Evolutionary conservation across 2,888 invertebrate species (phyloP).

Genomic region (Falcaria lacertinaria): DNA sequence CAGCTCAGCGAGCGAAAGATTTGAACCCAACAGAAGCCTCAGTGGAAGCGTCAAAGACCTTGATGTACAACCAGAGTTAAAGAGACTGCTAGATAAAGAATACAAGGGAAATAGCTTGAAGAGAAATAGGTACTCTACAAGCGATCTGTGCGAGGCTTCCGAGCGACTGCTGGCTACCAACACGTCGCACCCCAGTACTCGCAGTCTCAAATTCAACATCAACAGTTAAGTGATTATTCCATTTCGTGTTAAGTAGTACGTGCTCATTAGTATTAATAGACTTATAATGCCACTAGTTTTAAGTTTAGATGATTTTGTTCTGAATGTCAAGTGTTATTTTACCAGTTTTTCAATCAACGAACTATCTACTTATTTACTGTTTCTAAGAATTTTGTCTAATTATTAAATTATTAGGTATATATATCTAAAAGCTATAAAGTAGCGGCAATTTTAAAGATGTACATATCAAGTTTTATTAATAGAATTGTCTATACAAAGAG

Average conservation of each 20-base stretch:
- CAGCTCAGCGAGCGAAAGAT: slow-evolving; percentile 60
- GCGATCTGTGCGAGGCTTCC: slow-evolving; percentile 82
- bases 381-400: slow-evolving; percentile 14
- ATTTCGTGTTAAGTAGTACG: slow-evolving; percentile 41
- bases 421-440: background rate
- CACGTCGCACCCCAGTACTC: slow-evolving; percentile 80
- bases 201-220: slow-evolving; percentile 81
- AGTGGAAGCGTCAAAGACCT: slow-evolving; percentile 56
- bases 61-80: slow-evolving; percentile 49
- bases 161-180: slow-evolving; percentile 77
- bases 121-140: slow-evolving; percentile 83
- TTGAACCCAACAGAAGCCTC: slow-evolving; percentile 48
- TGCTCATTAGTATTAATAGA: slow-evolving; percentile 65
- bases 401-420: slow-evolving; percentile 18
- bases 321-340: slow-evolving; percentile 22
- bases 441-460: slow-evolving; percentile 29
- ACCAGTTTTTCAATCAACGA: slow-evolving; percentile 36
- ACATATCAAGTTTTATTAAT: slow-evolving; percentile 47
- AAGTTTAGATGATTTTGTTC: slow-evolving; percentile 25
- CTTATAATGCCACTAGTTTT: slow-evolving; percentile 36
- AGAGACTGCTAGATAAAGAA: slow-evolving; percentile 56
- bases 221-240: slow-evolving; percentile 64
- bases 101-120: slow-evolving; percentile 45
- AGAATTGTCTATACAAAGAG: slow-evolving; percentile 25
- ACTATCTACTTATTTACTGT: slow-evolving; percentile 19